Evolutionary conservation across 2,888 invertebrate genomes (phyloP).

Genomic region (Papilio elwesi): DNA sequence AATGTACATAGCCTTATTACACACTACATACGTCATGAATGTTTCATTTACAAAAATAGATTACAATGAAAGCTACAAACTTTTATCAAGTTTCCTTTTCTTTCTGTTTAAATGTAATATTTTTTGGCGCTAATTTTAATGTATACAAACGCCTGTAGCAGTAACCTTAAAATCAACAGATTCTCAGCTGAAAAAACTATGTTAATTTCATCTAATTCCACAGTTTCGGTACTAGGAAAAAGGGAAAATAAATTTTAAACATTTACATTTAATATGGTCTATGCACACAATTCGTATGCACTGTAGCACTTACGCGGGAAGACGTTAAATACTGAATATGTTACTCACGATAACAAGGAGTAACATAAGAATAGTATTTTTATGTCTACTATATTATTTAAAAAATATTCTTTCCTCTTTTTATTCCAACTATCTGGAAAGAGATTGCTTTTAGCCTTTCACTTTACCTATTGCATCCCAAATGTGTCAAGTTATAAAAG

Average conservation of each 20-base stretch:
- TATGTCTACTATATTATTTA: neutral
- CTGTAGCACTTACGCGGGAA: neutral
- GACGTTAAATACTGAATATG: slow-evolving; percentile 5
- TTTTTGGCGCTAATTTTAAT: too few relatives aligned
- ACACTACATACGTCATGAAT: neutral
- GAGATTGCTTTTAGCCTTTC: too few relatives aligned
- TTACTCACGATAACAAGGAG: neutral
- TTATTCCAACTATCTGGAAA: too few relatives aligned
- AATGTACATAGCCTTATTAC: neutral
- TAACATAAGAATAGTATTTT: slow-evolving; percentile 2
- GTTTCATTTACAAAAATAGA: neutral
- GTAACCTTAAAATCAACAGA: neutral
- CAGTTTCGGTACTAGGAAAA: neutral
- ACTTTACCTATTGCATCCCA: too few relatives aligned
- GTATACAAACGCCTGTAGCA: too few relatives aligned
- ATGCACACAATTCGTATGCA: slow-evolving; percentile 14
- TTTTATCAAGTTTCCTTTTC: neutral
- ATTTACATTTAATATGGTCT: slow-evolving; percentile 8
- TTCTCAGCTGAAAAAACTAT: neutral
- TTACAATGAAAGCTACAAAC: neutral
- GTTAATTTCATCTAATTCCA: neutral
- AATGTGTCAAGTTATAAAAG: too few relatives aligned
- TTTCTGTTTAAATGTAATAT: too few relatives aligned
- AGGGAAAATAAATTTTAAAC: neutral
- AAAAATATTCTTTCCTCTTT: neutral